These are phyloP conservation scores for Scophthalmus maximus DNA, from an alignment of 2,113 vertebrate genomes.

Conservation along the genomic window DNA sequence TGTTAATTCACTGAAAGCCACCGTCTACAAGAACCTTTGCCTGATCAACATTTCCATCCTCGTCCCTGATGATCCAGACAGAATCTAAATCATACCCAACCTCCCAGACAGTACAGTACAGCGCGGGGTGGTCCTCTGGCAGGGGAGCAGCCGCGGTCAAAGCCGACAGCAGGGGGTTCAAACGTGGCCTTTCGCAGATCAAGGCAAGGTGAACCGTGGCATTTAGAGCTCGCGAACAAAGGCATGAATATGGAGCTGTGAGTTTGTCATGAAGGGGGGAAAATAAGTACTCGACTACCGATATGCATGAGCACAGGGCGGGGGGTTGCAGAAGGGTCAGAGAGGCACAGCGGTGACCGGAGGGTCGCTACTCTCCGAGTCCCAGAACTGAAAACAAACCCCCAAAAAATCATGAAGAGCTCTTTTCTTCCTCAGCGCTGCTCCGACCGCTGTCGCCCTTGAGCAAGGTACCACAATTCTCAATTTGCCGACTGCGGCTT, in stretches of 20 bases:
- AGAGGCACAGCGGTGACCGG: neutral
- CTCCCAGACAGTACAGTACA: too few relatives aligned
- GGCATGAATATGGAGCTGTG: conserved; percentile 18
- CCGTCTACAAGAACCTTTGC: neutral
- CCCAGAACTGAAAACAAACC: neutral
- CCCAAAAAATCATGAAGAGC: neutral
- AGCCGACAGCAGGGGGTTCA: conserved; percentile 46
- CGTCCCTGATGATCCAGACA: conserved; percentile 1
- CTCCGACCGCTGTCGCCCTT: too few relatives aligned
- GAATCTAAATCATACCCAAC: neutral
- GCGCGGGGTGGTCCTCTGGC: neutral
- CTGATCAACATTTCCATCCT: neutral
- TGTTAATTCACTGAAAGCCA: neutral
- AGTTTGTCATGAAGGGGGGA: conserved; percentile 3
- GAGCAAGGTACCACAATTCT: too few relatives aligned
- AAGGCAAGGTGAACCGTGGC: conserved; percentile 23
- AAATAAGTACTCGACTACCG: neutral
- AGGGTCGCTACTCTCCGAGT: neutral
- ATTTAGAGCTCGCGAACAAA: conserved; percentile 13
- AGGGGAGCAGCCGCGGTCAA: conserved; percentile 44
- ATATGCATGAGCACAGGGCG: neutral
- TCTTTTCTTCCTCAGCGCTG: too few relatives aligned
- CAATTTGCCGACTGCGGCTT: too few relatives aligned
- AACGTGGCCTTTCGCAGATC: conserved; percentile 45
- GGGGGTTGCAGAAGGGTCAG: neutral